Evolutionary conservation across 2,113 vertebrate species (phyloP).

Genomic region (Pachycephala philippinensis): DNA sequence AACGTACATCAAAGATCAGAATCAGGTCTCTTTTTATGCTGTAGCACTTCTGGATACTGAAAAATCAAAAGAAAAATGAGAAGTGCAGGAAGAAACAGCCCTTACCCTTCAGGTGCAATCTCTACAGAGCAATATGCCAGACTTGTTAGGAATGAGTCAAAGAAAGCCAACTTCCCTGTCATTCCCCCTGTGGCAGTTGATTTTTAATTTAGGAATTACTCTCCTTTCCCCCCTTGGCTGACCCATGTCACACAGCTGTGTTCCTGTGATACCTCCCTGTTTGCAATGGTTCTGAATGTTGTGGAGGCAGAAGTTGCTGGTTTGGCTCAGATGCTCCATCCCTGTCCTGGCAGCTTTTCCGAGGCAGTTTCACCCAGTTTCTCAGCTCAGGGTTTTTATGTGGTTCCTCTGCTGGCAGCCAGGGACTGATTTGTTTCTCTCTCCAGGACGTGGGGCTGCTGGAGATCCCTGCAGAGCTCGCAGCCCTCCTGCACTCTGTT

Average conservation of each 20-base stretch:
- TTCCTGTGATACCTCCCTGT: not conserved
- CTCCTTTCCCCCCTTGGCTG: not conserved
- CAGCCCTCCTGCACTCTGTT: slow-evolving; percentile 74
- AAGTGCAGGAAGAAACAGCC: not conserved
- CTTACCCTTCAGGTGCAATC: not conserved
- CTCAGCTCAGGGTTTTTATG: not conserved
- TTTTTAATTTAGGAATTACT: not conserved
- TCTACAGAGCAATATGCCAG: not conserved
- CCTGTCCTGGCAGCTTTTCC: not conserved
- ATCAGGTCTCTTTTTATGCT: not conserved
- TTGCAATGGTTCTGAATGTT: not conserved
- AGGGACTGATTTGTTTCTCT: not conserved
- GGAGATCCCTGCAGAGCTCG: slow-evolving; percentile 91
- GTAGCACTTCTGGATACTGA: not conserved
- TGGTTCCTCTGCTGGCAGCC: not conserved
- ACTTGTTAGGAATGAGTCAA: not conserved
- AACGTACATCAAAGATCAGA: not conserved
- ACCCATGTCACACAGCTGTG: not conserved
- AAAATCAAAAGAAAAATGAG: not conserved
- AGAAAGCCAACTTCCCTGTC: not conserved
- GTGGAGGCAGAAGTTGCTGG: not conserved
- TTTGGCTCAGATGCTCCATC: not conserved
- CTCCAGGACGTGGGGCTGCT: slow-evolving; percentile 84
- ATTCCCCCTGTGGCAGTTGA: not conserved
- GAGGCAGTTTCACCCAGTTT: not conserved